A percentile compares a stretch with the other conserved stretches of the same genome.
These are phyloP conservation scores for Tenrec ecaudatus DNA, from an alignment of 2,113 vertebrate species.

Conservation along the genomic window DNA sequence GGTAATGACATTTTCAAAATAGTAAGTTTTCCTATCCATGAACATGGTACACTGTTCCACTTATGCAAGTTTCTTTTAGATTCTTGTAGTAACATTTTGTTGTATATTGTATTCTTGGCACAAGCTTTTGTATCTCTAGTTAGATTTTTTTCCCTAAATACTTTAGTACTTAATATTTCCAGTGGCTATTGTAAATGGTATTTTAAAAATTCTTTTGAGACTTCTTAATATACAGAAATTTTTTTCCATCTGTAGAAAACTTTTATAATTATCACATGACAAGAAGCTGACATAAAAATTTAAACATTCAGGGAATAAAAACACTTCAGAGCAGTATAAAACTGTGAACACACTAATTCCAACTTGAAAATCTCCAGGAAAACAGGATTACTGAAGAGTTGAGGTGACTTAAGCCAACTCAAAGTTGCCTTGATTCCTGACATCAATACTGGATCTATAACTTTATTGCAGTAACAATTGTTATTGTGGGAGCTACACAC, in stretches of 20 bases:
- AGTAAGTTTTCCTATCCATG: too few species aligned
- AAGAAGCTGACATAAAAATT: slow-evolving; percentile 57
- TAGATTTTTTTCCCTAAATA: too few species aligned
- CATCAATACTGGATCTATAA: slow-evolving; percentile 74
- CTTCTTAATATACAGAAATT: too few species aligned
- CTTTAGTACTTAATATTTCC: too few species aligned
- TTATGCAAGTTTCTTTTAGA: too few species aligned
- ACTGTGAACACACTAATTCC: slow-evolving; percentile 22
- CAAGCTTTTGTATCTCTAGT: too few species aligned
- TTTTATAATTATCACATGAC: slow-evolving; percentile 11
- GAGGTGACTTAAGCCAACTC: slow-evolving; percentile 47
- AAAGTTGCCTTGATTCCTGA: slow-evolving; percentile 49
- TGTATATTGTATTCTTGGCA: too few species aligned
- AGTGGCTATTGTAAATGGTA: too few species aligned
- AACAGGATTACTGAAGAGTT: not conserved
- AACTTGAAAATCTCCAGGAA: slow-evolving; percentile 11
- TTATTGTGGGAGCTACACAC: slow-evolving; percentile 73
- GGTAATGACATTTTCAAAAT: too few species aligned
- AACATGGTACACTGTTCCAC: too few species aligned
- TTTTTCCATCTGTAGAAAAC: not conserved
- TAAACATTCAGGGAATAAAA: slow-evolving; percentile 56
- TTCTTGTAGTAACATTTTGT: too few species aligned
- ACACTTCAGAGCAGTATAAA: slow-evolving; percentile 57
- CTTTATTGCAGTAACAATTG: slow-evolving; percentile 85
- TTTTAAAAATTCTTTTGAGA: too few species aligned